Percentiles rank a stretch among this genome's conserved stretches.
Conservation (phyloP, 2,888 invertebrate genomes). For the Cosmorhoe ocellata region DNA sequence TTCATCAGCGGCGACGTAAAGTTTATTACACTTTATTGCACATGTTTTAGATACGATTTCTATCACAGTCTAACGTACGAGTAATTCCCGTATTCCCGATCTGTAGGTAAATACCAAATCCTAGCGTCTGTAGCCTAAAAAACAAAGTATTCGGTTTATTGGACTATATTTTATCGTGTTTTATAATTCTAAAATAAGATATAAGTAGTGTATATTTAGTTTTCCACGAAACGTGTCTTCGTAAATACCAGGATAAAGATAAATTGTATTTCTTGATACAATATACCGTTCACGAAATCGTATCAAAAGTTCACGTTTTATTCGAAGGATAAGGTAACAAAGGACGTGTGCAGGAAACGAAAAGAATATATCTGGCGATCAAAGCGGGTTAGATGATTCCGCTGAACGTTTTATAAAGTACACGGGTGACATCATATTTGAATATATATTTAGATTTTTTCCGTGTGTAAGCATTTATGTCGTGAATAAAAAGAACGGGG, state of each 20-base stretch:
- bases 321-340: conserved; percentile 33
- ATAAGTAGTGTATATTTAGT: background rate
- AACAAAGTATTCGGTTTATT: no score
- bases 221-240: conserved; percentile 2
- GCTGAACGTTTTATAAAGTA: conserved; percentile 39
- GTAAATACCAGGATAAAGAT: conserved; percentile 7
- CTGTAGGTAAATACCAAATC: no score
- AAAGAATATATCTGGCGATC: conserved; percentile 34
- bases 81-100: no score
- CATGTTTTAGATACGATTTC: no score
- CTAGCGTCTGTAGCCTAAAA: no score
- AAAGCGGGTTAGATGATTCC: conserved; percentile 41
- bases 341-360: conserved; percentile 35
- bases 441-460: conserved; percentile 11
- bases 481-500: background rate
- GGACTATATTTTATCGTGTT: no score
- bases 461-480: background rate
- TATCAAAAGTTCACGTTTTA: conserved; percentile 34
- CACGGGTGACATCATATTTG: conserved; percentile 39
- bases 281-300: conserved; percentile 22
- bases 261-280: conserved; percentile 17
- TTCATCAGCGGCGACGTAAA: background rate
- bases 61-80: no score
- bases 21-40: background rate
- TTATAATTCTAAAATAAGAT: no score